phyloP scores from a whole-genome alignment of 2,797 vertebrate species.

The Takifugu rubripes region DNA sequence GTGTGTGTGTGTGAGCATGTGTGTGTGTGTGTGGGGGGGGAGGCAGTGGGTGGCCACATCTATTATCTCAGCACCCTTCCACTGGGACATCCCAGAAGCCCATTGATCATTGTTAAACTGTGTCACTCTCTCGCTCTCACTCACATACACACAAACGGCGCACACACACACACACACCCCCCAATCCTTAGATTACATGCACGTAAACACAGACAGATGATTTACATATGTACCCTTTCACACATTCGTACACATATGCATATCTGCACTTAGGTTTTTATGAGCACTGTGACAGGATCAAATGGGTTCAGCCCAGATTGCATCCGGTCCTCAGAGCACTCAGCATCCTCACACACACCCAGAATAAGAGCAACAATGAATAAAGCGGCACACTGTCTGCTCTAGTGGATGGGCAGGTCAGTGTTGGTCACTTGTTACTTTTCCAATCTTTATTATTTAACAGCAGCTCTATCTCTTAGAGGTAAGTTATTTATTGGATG shows the following conservation, averaged over 20 bases:
- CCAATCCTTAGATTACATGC: conserved; percentile 67
- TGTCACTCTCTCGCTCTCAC: conserved; percentile 48
- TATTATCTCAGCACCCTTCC: conserved; percentile 75
- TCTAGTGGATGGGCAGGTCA: conserved; percentile 7
- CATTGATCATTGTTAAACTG: conserved; percentile 76
- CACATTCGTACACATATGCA: conserved; percentile 71
- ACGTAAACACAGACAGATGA: conserved; percentile 60
- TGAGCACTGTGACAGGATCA: conserved; percentile 68
- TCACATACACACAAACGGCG: conserved; percentile 15
- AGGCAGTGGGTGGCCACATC: conserved; percentile 64
- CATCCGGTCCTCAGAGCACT: conserved; percentile 63
- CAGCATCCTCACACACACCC: conserved; percentile 42
- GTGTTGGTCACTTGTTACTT: neutral
- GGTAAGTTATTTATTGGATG: neutral
- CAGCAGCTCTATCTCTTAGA: neutral
- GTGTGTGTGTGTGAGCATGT: conserved; percentile 14
- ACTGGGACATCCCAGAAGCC: conserved; percentile 68
- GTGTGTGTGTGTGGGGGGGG: neutral
- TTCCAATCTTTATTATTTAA: conserved; percentile 1
- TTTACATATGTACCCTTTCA: conserved; percentile 74
- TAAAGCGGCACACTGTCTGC: conserved; percentile 26
- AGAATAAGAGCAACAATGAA: conserved; percentile 46
- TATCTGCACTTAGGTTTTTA: conserved; percentile 74
- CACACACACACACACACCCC: conserved; percentile 32
- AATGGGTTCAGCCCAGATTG: conserved; percentile 71